Base-by-base conservation (phyloP, 1,140 invertebrate genomes). In the Monomorium pharaonis region DNA sequence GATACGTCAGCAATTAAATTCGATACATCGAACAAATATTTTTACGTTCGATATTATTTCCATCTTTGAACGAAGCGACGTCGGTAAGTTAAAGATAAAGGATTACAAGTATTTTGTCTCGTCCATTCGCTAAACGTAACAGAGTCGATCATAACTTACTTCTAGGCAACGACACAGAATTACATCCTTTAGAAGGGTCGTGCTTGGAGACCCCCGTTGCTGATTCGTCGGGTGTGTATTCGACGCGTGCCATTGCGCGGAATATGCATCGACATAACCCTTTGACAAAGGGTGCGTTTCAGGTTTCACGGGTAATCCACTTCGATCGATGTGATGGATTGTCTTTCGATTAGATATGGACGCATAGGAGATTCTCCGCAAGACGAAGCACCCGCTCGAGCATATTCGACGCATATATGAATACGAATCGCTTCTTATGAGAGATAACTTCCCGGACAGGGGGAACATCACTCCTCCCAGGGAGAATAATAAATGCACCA, bases 361-460 rank as follows among this genome's bases (percentile, higher is more conserved):
- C 51, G 65, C 51, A 27, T 58, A 58, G 37, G 78, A 74, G 67
- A 72, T 83, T 37, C 18, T 65, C 21, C 51, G 37, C 67, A 58
- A 83, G 65, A 81, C 37, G 65, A 81, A 81, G 65, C 51, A 56
- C 33, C 37, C 65, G 78, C 24, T 74, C 51, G 51, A 83, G 54
- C 78, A 83, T 83, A 83, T 83, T 83, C 78, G 54, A 74, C 78
- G 78, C 78, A 83, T 83, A 83, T 21, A 83, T 83, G 78, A 83
- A 83, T 83, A 74, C 67, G 67, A 83, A 83, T 83, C 51, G 27
- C 49, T 74, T 60, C 67, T 83, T 72, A 72, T 18, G 51, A 83
- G 51, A 72, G 51, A 72, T 54, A 74, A 83, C 78, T 83, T 74
- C n/a, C 78, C n/a, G 14, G 12, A 9, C 21, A 33, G 21, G 67